Conservation (phyloP, 2,113 vertebrate species). For the Sapajus apella region DNA sequence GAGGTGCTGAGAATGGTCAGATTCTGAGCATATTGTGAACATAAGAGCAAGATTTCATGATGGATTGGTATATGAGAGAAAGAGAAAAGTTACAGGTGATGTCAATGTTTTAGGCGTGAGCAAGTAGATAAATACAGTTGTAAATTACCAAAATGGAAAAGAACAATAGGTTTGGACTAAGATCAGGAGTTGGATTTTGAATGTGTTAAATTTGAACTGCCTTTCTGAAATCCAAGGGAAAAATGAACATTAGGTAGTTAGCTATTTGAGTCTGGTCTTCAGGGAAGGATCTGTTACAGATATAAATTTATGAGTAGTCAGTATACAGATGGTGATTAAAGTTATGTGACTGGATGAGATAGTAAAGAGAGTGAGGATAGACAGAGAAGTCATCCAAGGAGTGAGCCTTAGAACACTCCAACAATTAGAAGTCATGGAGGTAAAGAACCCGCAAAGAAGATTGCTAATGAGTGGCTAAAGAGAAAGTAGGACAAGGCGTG, state of each 20-base stretch:
- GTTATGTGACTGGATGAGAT: background rate
- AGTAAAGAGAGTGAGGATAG: background rate
- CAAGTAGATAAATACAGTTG: background rate
- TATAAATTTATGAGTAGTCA: background rate
- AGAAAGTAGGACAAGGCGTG: background rate
- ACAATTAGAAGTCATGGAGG: background rate
- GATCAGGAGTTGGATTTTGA: background rate
- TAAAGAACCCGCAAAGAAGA: background rate
- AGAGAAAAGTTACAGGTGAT: background rate
- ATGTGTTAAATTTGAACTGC: background rate
- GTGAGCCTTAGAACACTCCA: background rate
- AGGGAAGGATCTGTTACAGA: background rate
- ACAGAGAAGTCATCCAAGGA: background rate
- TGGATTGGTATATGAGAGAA: background rate
- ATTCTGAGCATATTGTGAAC: background rate
- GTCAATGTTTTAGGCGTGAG: background rate
- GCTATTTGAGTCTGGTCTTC: background rate
- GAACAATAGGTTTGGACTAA: background rate
- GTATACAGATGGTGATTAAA: background rate
- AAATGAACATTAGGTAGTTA: background rate
- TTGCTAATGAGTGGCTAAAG: background rate
- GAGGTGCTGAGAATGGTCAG: background rate
- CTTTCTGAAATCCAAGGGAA: background rate
- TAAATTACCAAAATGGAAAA: background rate
- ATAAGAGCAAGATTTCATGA: background rate